A percentile compares a stretch with the other conserved stretches of the same genome.
Evolutionary conservation across 53 echinoderm and acorn worm species (phyloP).

Genomic region (Mesocentrotus franciscanus): DNA sequence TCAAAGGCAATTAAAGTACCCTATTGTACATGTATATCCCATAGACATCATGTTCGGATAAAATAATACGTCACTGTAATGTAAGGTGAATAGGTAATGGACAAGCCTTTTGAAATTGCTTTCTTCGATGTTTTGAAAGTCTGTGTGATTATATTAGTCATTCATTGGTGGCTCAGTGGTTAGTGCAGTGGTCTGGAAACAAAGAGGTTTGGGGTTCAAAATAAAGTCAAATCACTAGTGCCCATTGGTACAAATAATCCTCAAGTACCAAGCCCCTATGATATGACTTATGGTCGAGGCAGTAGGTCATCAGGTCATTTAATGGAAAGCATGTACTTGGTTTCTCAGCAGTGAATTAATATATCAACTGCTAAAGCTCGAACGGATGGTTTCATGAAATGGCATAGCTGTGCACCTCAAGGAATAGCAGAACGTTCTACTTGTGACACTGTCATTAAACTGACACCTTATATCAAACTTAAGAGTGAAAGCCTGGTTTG

Average conservation of each 20-base stretch:
- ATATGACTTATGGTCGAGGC: background rate
- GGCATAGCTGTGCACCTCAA: background rate
- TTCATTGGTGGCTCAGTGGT: background rate
- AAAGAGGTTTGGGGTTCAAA: background rate
- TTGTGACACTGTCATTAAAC: no score
- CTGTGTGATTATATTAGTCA: no score
- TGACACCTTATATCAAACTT: no score
- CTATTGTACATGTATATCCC: no score
- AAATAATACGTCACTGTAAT: no score
- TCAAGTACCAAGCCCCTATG: background rate
- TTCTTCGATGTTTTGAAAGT: no score
- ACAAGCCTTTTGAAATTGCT: no score
- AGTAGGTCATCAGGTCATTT: background rate
- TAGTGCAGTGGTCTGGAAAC: background rate
- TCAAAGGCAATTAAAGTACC: no score
- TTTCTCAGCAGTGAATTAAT: background rate
- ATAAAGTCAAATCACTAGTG: background rate
- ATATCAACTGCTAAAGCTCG: background rate
- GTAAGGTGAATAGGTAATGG: no score
- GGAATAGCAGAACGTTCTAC: no score
- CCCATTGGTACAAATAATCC: background rate
- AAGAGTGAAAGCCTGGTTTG: no score
- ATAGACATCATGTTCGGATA: no score
- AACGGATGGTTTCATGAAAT: background rate
- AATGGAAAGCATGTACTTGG: background rate